Base-by-base conservation (phyloP, 2,113 vertebrate genomes). In the Cebus imitator region DNA sequence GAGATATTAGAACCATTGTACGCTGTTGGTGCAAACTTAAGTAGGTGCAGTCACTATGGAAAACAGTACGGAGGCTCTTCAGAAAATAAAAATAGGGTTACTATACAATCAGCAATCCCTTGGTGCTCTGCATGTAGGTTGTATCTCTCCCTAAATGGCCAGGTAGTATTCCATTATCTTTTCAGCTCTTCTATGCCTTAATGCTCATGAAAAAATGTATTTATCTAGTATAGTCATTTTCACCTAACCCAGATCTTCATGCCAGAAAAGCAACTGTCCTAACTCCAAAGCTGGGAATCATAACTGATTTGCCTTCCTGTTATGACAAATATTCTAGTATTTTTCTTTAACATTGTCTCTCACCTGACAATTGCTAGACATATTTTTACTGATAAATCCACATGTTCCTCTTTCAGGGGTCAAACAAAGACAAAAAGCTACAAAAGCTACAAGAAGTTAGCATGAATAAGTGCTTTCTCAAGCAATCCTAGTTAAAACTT, bases 401-500 rank as follows among this genome's bases (percentile, higher is more conserved):
- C 12, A 75, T 48, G 6, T 66, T 90, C 12, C 83, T 90, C 66
- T 85, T 82, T 2, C 23, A 50, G n/a, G 52, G 9, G 18, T 95
- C 82, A 95, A 10, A 68, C 90, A 72, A 75, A 87, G 20, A 37
- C 35, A 92, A 81, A 87, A 73, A 61, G 84, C 48, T 93, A 25
- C 16, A 57, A 87, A 73, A 61, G 84, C 48, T 93, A 25, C 16
- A 57, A 81, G 52, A 90, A 48, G 21, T 58, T 85, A 66, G 6
- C 25, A 37, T 76, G 48, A 76, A 61, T 89, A 81, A 68, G 84
- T n/a, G 37, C 18, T 81, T 84, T 61, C 43, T 75, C 7, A 68
- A 73, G 35, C 25, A 87, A 80, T 96, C 16, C 40, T 75, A 86
- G 40, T 83, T 88, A 86, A 97, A 92, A 86, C 43, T 76, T 86